Base-by-base conservation (phyloP, 2,888 invertebrate genomes). In the Dichetophora obliterata region DNA sequence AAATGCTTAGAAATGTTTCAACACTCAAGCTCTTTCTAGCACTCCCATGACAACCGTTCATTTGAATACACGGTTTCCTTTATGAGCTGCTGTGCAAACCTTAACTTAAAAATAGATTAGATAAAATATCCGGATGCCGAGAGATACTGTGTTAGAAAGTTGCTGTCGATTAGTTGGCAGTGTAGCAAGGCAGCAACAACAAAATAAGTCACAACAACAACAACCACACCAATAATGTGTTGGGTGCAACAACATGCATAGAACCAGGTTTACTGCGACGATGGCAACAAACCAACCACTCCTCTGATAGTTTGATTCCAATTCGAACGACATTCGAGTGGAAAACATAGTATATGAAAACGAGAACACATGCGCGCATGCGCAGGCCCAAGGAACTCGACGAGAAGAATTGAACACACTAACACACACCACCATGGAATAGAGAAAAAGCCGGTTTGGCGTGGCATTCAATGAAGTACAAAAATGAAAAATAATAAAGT, bases 371-470 rank as follows among this genome's bases (percentile, higher is more conserved):
- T 68, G 69, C 69, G 69, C 69, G 70, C 50, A 43, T 63, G 75
- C 71, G 37, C 75, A 65, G 22, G 54, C 24, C 52, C 24, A 69
- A 69, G 52, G 54, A 65, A 50, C 31, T 37, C 54, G 34, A 54
- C 59, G 61, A 54, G 22, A 52, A 52, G 19, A 73, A 27, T 43
- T 8, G 24, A 57, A 19, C 50, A 31, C 19, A 57, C 48, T n/a
- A 14, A 68, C 57, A 68, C 19, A 66, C 43, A 24, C n/a, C 65
- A 31, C 34, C 19, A 52, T 63, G 24, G 34, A 14, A 22, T 37
- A 34, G 50, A 43, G 70, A 57, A 61, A 66, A 76, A 82, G 82
- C 82, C 81, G 82, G 82, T 83, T 82, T 81, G 81, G 83, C 81
- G 81, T 83, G 82, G 82, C 82, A 83, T 79, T 75, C 76, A 76